Percentiles rank a stretch among this genome's conserved stretches.
Conservation (phyloP, 2,113 vertebrate species). For the Vulpes vulpes region DNA sequence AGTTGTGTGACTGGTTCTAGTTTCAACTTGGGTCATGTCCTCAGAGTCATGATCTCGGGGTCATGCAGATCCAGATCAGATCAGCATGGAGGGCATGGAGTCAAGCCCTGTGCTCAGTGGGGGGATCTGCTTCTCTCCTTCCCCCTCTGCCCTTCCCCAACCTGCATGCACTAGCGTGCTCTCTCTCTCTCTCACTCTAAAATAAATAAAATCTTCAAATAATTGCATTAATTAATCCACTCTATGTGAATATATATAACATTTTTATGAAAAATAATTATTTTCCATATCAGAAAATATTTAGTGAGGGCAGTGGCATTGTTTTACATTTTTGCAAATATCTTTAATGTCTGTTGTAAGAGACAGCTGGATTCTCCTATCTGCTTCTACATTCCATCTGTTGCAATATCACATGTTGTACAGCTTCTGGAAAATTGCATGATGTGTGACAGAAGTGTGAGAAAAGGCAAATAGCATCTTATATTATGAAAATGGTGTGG, state of each 20-base stretch:
- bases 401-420: background rate
- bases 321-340: slow-evolving; percentile 34
- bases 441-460: background rate
- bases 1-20: background rate
- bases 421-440: slow-evolving; percentile 40
- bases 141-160: too few species aligned
- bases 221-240: background rate
- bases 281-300: slow-evolving; percentile 37
- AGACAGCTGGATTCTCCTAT: background rate
- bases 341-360: background rate
- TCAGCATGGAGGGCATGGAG: too few species aligned
- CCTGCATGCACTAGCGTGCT: too few species aligned
- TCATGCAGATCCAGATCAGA: too few species aligned
- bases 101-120: background rate
- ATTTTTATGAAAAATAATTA: slow-evolving; percentile 43
- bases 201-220: background rate
- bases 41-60: too few species aligned
- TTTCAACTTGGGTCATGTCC: too few species aligned
- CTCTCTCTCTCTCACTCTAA: too few species aligned
- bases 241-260: background rate
- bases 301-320: background rate
- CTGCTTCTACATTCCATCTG: background rate
- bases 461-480: background rate
- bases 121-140: background rate
- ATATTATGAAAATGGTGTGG: background rate